Percentiles rank a stretch among this genome's conserved stretches.
Conservation (phyloP, 2,888 invertebrate species). For the Diplolepis rosae region DNA sequence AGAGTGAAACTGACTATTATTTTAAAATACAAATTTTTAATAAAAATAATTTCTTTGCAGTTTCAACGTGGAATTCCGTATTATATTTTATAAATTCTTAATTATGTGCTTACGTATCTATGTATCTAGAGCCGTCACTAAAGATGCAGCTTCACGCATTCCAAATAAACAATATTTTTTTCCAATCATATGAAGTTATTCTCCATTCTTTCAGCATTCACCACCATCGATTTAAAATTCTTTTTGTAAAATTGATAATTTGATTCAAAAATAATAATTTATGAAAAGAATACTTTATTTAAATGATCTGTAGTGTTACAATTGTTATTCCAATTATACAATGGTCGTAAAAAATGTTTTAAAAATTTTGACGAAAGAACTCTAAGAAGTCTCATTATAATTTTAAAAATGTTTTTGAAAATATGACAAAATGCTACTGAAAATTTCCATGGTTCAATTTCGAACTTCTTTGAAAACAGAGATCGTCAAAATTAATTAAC, state of each 20-base stretch:
- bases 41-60: too few species aligned
- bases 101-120: not conserved
- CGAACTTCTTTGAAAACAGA: not conserved
- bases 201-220: not conserved
- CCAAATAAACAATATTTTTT: not conserved
- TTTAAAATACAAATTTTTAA: too few species aligned
- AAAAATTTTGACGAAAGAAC: conserved; percentile 2
- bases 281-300: conserved; percentile 67
- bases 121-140: not conserved
- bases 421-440: too few species aligned
- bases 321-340: conserved; percentile 44
- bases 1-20: too few species aligned
- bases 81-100: not conserved
- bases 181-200: not conserved
- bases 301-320: conserved; percentile 65
- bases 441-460: not conserved
- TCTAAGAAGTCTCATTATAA: not conserved
- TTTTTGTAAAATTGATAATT: not conserved
- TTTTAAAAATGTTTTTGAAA: conserved; percentile 1
- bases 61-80: not conserved
- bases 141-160: conserved; percentile 2
- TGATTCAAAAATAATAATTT: conserved; percentile 34
- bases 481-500: not conserved
- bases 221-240: not conserved
- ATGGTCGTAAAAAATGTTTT: conserved; percentile 29